These are phyloP conservation scores for Chloroclysta siterata DNA, from an alignment of 2,888 invertebrate genomes.

Conservation along the genomic window DNA sequence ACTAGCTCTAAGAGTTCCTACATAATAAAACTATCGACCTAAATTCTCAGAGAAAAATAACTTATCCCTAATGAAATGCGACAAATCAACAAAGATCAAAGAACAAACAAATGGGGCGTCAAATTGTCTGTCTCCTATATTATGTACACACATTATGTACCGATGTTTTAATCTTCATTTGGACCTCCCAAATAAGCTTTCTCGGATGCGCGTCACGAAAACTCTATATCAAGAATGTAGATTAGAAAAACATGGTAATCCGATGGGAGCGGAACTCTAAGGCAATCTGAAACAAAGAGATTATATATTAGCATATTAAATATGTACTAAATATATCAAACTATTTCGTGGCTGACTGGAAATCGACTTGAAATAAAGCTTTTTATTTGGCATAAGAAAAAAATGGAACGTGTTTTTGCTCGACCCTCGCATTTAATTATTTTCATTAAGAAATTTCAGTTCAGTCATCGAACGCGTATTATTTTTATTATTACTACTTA, in stretches of 20 bases:
- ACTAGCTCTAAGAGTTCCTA: too few species aligned
- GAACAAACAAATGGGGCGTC: slow-evolving; percentile 60
- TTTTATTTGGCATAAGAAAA: not conserved
- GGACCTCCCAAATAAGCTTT: slow-evolving; percentile 53
- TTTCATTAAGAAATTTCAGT: too few species aligned
- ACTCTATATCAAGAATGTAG: slow-evolving; percentile 67
- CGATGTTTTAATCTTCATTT: slow-evolving; percentile 25
- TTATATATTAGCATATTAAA: slow-evolving; percentile 38
- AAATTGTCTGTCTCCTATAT: slow-evolving; percentile 66
- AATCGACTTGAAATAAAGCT: too few species aligned
- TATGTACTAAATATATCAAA: not conserved
- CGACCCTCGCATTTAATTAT: too few species aligned
- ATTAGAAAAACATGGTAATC: slow-evolving; percentile 77
- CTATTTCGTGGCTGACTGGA: not conserved
- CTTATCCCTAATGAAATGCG: slow-evolving; percentile 8
- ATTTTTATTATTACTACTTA: too few species aligned
- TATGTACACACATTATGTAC: slow-evolving; percentile 58
- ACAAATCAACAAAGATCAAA: slow-evolving; percentile 10
- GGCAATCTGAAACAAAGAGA: slow-evolving; percentile 64
- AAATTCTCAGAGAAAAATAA: not conserved
- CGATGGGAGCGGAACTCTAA: slow-evolving; percentile 40
- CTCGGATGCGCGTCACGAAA: slow-evolving; percentile 76
- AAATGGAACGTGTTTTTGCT: too few species aligned
- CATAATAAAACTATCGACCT: not conserved
- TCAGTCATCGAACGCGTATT: too few species aligned